Percentiles rank a stretch among this genome's conserved stretches.
Conservation (phyloP, 2,888 invertebrate genomes). For the Acleris literana region DNA sequence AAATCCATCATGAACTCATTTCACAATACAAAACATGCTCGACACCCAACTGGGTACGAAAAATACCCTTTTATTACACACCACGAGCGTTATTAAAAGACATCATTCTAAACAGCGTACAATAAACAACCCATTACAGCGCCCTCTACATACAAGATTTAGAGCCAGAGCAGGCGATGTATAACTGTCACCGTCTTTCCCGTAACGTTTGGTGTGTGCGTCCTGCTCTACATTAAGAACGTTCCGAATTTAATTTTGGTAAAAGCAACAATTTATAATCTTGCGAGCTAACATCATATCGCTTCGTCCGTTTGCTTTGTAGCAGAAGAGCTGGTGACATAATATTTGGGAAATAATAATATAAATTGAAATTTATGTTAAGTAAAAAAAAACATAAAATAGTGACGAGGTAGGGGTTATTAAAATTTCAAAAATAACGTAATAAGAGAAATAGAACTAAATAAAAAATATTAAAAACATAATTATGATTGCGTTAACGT, state of each 20-base stretch:
- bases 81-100: conserved; percentile 58
- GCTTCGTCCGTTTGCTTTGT: conserved; percentile 20
- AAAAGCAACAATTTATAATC: conserved; percentile 50
- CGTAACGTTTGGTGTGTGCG: conserved; percentile 13
- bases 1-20: conserved; percentile 23
- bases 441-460: no score
- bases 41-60: conserved; percentile 22
- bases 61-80: conserved; percentile 42
- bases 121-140: conserved; percentile 63
- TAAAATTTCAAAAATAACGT: no score
- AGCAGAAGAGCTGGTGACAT: no score
- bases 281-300: conserved; percentile 41
- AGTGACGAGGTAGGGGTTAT: no score
- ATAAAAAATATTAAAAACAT: no score
- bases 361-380: no score
- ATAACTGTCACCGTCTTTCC: conserved; percentile 36
- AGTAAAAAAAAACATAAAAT: no score
- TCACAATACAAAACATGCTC: conserved; percentile 10
- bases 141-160: conserved; percentile 26
- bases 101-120: conserved; percentile 63
- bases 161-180: conserved; percentile 14
- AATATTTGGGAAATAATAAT: no score
- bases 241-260: conserved; percentile 51
- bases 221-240: conserved; percentile 37
- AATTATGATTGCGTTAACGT: no score